A percentile compares a stretch with the other conserved stretches of the same genome.
These are phyloP conservation scores for Reinhardtius hippoglossoides DNA, from an alignment of 2,113 vertebrate genomes.

Conservation along the genomic window DNA sequence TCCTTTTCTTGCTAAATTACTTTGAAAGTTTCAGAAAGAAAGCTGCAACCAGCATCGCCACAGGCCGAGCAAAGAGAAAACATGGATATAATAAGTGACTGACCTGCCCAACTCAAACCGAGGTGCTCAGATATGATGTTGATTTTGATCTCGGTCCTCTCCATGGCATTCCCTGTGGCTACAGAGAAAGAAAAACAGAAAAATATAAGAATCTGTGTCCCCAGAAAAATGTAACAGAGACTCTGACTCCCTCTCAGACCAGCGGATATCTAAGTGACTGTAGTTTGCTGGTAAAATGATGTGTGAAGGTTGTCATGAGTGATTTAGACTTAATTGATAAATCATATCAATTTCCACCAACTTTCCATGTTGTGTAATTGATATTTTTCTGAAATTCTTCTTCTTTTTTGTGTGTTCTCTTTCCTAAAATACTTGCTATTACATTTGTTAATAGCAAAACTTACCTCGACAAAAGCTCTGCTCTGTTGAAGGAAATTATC, in stretches of 20 bases:
- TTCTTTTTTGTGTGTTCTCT: neutral
- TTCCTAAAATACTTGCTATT: slow-evolving; percentile 12
- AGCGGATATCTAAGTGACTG: neutral
- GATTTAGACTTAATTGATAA: neutral
- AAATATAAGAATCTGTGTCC: neutral
- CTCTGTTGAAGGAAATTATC: slow-evolving; percentile 64
- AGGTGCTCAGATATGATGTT: slow-evolving; percentile 93
- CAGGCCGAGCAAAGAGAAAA: neutral
- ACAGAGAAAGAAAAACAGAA: slow-evolving; percentile 37
- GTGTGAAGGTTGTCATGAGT: neutral
- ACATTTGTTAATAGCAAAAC: slow-evolving; percentile 49
- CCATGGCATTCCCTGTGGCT: slow-evolving; percentile 89
- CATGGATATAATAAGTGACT: slow-evolving; percentile 56
- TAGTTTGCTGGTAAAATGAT: neutral
- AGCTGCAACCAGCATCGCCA: no score
- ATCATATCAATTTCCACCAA: no score
- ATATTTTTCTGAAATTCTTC: neutral
- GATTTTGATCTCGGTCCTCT: slow-evolving; percentile 92
- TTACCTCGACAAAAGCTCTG: slow-evolving; percentile 67
- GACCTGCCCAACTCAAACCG: slow-evolving; percentile 97
- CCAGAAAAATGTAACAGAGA: neutral
- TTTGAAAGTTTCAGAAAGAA: no score
- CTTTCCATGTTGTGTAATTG: no score
- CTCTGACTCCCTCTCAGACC: neutral
- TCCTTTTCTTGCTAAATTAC: no score